These are phyloP conservation scores for Crenichthys baileyi DNA, from an alignment of 2,797 vertebrate species.

Conservation along the genomic window DNA sequence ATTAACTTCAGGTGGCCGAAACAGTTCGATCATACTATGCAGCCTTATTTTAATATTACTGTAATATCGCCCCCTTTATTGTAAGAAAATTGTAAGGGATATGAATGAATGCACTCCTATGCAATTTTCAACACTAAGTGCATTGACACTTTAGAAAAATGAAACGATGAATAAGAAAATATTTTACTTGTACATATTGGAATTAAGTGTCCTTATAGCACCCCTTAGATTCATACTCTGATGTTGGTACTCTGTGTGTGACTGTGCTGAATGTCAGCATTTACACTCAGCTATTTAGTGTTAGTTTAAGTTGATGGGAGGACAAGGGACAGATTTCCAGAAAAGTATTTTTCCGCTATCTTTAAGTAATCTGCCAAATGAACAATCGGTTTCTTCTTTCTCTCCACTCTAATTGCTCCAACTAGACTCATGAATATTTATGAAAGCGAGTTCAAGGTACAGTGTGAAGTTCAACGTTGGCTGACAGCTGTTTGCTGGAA, in stretches of 20 bases:
- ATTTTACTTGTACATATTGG: slow-evolving; percentile 75
- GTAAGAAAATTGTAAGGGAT: slow-evolving; percentile 25
- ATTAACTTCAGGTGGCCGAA: slow-evolving; percentile 28
- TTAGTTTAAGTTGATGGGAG: slow-evolving; percentile 42
- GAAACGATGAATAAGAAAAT: slow-evolving; percentile 74
- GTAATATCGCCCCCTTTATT: slow-evolving; percentile 4
- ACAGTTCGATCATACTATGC: slow-evolving; percentile 29
- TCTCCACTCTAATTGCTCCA: not conserved
- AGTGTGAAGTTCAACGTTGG: slow-evolving; percentile 27
- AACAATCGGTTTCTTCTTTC: slow-evolving; percentile 12
- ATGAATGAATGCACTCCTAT: slow-evolving; percentile 67
- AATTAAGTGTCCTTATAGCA: slow-evolving; percentile 62
- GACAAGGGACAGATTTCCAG: slow-evolving; percentile 55
- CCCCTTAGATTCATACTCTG: slow-evolving; percentile 33
- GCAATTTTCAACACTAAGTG: slow-evolving; percentile 79
- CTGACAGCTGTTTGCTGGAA: not conserved
- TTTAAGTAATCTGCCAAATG: not conserved
- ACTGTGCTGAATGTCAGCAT: slow-evolving; percentile 54
- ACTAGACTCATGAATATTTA: not conserved
- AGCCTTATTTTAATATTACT: slow-evolving; percentile 12
- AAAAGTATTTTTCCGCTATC: not conserved
- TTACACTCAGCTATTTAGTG: slow-evolving; percentile 40
- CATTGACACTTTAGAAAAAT: slow-evolving; percentile 83
- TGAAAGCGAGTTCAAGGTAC: slow-evolving; percentile 24
- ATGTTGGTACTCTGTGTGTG: slow-evolving; percentile 48